Conservation (phyloP, 2,888 invertebrate species). For the Drosophila kuntzei region DNA sequence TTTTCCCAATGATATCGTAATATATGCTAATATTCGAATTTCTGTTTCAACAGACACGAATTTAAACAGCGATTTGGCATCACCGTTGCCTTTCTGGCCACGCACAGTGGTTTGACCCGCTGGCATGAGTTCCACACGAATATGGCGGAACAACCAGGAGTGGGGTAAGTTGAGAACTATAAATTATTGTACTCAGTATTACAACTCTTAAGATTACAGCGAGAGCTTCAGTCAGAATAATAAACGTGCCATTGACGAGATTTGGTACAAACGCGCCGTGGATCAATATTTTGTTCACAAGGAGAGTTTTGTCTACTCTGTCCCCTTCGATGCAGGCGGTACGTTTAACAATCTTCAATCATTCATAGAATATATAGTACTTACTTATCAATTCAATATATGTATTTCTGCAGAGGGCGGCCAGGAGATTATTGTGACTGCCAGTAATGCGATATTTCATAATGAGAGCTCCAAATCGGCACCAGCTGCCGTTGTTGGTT, state of each 20-base stretch:
- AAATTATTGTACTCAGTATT: neutral
- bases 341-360: neutral
- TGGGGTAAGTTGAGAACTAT: slow-evolving; percentile 78
- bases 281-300: slow-evolving; percentile 93
- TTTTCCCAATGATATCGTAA: neutral
- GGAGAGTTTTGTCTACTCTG: slow-evolving; percentile 93
- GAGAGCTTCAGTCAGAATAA: slow-evolving; percentile 91
- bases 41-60: slow-evolving; percentile 88
- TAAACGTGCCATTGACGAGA: slow-evolving; percentile 93
- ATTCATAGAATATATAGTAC: neutral
- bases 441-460: slow-evolving; percentile 93
- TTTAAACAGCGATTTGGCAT: slow-evolving; percentile 94
- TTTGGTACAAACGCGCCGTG: slow-evolving; percentile 95
- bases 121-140: slow-evolving; percentile 92
- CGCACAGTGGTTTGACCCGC: slow-evolving; percentile 94
- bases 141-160: slow-evolving; percentile 85
- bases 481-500: slow-evolving; percentile 90
- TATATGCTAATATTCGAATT: slow-evolving; percentile 31
- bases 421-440: slow-evolving; percentile 91
- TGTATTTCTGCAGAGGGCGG: slow-evolving; percentile 70
- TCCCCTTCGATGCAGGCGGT: slow-evolving; percentile 88
- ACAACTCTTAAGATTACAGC: slow-evolving; percentile 84
- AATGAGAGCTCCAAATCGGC: slow-evolving; percentile 87
- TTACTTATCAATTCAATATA: neutral
- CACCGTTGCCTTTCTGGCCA: slow-evolving; percentile 94